These are phyloP conservation scores for Neotoxoptera formosana DNA, from an alignment of 1,140 invertebrate species.

Conservation along the genomic window DNA sequence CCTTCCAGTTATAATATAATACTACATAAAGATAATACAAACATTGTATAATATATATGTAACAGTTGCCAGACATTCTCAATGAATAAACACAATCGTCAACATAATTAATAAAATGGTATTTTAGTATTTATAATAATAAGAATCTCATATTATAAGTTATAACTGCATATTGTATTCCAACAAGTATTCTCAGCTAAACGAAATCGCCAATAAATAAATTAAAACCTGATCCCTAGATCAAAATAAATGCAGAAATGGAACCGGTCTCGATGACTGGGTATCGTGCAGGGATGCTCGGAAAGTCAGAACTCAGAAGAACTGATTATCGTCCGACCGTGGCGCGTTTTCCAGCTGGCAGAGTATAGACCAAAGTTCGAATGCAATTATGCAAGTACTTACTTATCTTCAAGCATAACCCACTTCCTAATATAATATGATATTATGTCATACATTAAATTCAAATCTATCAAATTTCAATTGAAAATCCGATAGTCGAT, in stretches of 20 bases:
- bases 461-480: too few species aligned
- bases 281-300: neutral
- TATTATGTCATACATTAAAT: too few species aligned
- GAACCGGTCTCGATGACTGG: too few species aligned
- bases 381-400: too few species aligned
- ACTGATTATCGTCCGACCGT: neutral
- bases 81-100: neutral
- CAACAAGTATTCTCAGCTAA: neutral
- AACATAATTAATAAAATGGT: neutral
- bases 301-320: too few species aligned
- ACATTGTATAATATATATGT: neutral
- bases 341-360: neutral
- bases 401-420: too few species aligned
- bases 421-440: too few species aligned
- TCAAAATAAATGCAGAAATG: neutral
- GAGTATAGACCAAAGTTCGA: too few species aligned
- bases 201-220: neutral
- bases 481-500: too few species aligned
- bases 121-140: slow-evolving; percentile 16
- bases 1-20: neutral
- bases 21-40: neutral
- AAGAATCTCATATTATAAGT: neutral
- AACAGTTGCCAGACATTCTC: neutral
- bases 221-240: neutral
- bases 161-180: too few species aligned